phyloP scores from a whole-genome alignment of 2,113 vertebrate species.

The Acanthisitta chloris region DNA sequence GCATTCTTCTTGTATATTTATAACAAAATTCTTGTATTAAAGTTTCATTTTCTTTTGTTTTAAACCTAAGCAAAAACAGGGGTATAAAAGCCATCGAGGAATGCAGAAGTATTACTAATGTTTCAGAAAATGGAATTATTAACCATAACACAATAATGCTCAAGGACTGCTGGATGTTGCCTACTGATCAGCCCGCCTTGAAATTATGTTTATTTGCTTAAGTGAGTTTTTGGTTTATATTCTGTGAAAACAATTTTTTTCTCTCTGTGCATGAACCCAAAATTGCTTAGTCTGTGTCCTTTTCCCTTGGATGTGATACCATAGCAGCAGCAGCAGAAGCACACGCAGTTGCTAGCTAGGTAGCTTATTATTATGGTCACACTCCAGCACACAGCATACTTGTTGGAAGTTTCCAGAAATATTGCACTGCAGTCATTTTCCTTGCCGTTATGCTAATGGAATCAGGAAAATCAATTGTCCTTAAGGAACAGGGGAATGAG shows the following conservation, averaged over 20 bases:
- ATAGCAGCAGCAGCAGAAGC: conserved; percentile 50
- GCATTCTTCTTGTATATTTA: conserved; percentile 50
- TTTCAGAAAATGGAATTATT: conserved; percentile 68
- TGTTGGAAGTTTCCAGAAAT: conserved; percentile 88
- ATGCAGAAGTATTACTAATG: conserved; percentile 55
- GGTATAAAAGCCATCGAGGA: conserved; percentile 32
- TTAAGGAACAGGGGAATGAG: conserved; percentile 92
- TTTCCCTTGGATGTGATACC: conserved; percentile 63
- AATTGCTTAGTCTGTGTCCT: conserved; percentile 65
- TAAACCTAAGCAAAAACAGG: conserved; percentile 30
- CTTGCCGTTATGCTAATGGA: conserved; percentile 90
- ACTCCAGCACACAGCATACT: conserved; percentile 81
- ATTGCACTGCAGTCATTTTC: conserved; percentile 88
- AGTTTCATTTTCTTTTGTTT: conserved; percentile 51
- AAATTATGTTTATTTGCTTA: conserved; percentile 70
- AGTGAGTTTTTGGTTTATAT: conserved; percentile 64
- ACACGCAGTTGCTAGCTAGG: conserved; percentile 72
- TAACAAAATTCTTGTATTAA: conserved; percentile 45
- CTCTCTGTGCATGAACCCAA: conserved; percentile 40
- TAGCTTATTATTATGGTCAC: conserved; percentile 81
- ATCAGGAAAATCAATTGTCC: conserved; percentile 94
- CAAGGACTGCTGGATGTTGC: conserved; percentile 57
- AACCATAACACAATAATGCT: conserved; percentile 58
- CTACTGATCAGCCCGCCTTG: conserved; percentile 55
- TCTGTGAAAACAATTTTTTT: conserved; percentile 10